Percentiles rank a stretch among this genome's conserved stretches.
Conservation (phyloP, 2,113 vertebrate species). For the Rhipidura dahli region DNA sequence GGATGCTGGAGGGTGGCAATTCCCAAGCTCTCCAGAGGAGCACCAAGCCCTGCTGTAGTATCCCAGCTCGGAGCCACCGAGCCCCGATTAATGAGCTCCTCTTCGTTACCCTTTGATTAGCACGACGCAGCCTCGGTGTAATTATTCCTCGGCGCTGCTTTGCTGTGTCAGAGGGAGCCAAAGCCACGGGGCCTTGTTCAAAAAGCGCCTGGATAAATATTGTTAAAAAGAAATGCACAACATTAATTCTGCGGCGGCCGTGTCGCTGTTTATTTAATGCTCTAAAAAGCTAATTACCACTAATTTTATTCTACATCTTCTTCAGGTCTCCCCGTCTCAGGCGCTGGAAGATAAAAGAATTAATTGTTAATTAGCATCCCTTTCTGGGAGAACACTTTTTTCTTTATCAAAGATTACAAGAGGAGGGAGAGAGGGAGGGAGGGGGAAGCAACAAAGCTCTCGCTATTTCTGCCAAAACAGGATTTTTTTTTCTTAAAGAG, state of each 20-base stretch:
- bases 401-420: constrained; percentile 45
- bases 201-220: constrained; percentile 26
- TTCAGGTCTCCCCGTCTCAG: constrained; percentile 30
- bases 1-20: not conserved
- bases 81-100: not conserved
- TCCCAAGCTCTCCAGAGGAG: not conserved
- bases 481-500: constrained; percentile 7
- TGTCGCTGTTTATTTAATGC: constrained; percentile 47
- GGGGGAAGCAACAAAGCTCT: not conserved
- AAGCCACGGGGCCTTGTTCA: constrained; percentile 27
- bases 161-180: not conserved
- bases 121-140: not conserved
- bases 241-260: constrained; percentile 4
- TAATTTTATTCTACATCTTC: constrained; percentile 43
- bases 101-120: constrained; percentile 40
- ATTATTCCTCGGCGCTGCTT: constrained; percentile 13
- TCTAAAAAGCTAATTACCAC: constrained; percentile 48
- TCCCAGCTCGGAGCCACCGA: not conserved
- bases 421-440: not conserved
- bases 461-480: not conserved
- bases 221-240: constrained; percentile 48
- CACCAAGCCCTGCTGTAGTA: not conserved
- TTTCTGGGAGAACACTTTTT: constrained; percentile 33
- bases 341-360: constrained; percentile 54
- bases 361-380: constrained; percentile 68